A percentile compares a stretch with the other conserved stretches of the same genome.
phyloP scores from a whole-genome alignment of 2,797 vertebrate genomes.

The Urocyon cinereoargenteus region DNA sequence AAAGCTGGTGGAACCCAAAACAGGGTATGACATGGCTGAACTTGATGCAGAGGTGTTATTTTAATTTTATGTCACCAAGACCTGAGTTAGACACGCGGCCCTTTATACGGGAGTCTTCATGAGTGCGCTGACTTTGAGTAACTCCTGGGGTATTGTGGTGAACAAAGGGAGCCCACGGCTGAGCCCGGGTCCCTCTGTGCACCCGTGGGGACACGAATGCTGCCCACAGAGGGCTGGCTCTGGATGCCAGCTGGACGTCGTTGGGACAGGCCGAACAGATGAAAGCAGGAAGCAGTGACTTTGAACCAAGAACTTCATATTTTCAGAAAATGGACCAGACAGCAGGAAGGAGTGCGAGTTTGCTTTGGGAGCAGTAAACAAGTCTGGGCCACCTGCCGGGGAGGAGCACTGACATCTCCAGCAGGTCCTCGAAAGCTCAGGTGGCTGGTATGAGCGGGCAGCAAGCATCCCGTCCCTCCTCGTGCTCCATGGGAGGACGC shows the following conservation, averaged over 20 bases:
- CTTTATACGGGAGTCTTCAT: neutral
- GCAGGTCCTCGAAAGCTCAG: slow-evolving; percentile 60
- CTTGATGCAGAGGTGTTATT: neutral
- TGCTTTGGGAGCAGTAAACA: slow-evolving; percentile 77
- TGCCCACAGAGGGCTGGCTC: neutral
- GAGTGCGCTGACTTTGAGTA: neutral
- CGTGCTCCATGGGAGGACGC: rapidly evolving
- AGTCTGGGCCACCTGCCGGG: slow-evolving; percentile 70
- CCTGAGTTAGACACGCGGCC: rapidly evolving
- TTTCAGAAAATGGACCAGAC: neutral
- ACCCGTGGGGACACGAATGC: rapidly evolving
- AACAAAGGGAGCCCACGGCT: neutral
- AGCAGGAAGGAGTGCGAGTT: slow-evolving; percentile 37
- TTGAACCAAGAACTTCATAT: neutral
- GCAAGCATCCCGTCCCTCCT: no score
- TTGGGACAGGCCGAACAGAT: neutral
- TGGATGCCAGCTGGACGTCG: neutral
- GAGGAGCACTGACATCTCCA: neutral
- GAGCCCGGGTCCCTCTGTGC: rapidly evolving
- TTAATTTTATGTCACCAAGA: neutral
- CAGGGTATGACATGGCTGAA: neutral
- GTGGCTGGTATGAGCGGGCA: neutral
- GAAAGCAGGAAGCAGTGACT: slow-evolving; percentile 26
- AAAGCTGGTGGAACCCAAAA: neutral
- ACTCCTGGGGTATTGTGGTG: neutral